Conservation (phyloP, 1,140 invertebrate species). For the Zaprionus kolodkinae region DNA sequence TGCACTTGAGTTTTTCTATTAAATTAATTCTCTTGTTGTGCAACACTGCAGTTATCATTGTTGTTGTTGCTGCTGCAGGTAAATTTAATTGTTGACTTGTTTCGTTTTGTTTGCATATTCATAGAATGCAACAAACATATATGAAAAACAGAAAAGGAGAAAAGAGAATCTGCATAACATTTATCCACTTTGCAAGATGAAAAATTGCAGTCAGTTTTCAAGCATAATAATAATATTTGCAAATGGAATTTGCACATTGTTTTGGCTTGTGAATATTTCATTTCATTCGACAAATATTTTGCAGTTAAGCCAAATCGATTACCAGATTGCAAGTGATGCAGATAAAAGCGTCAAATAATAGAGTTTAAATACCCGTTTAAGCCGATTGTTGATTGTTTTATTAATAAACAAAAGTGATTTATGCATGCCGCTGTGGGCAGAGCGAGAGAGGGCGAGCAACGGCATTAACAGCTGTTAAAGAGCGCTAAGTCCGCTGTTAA, state of each 20-base stretch:
- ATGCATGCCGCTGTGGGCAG: not conserved
- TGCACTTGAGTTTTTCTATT: slow-evolving; percentile 24
- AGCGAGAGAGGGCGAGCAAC: not conserved
- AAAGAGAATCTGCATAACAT: not conserved
- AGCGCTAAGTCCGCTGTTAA: not conserved
- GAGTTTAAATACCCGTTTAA: slow-evolving; percentile 14
- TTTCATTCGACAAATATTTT: slow-evolving; percentile 34
- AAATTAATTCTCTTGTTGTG: slow-evolving; percentile 29
- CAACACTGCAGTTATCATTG: not conserved
- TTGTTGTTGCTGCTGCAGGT: slow-evolving; percentile 12
- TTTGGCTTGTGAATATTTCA: slow-evolving; percentile 46
- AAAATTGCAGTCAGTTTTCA: not conserved
- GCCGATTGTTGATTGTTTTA: slow-evolving; percentile 22
- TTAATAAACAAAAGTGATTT: not conserved
- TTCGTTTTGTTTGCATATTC: slow-evolving; percentile 59
- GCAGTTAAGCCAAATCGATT: slow-evolving; percentile 35
- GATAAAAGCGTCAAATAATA: slow-evolving; percentile 17
- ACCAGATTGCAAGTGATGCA: slow-evolving; percentile 24
- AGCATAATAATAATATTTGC: slow-evolving; percentile 40
- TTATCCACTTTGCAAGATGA: not conserved
- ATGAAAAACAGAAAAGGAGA: not conserved
- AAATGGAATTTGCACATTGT: slow-evolving; percentile 32
- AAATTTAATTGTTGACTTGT: slow-evolving; percentile 70
- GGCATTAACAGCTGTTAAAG: not conserved
- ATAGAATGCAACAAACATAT: slow-evolving; percentile 49